Percentiles rank a stretch among this genome's conserved stretches.
These are phyloP conservation scores for Stomatorhinus ivindoensis DNA, from an alignment of 2,113 vertebrate genomes.

Conservation along the genomic window DNA sequence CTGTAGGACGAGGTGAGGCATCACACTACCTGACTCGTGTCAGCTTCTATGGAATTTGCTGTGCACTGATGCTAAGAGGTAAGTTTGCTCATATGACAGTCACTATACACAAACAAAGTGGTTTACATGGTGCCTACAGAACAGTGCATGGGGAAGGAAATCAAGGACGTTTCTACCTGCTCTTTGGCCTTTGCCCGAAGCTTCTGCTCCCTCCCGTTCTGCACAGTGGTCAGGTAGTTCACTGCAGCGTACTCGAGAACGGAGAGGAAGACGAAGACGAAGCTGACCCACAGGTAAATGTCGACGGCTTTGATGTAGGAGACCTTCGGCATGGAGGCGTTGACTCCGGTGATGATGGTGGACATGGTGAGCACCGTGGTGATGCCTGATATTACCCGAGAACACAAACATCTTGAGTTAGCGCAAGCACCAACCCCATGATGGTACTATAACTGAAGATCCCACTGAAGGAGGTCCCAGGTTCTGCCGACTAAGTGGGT, in stretches of 20 bases:
- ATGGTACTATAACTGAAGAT: background rate
- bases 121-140: background rate
- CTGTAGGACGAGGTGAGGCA: constrained; percentile 21
- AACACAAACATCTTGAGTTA: background rate
- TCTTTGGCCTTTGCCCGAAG: constrained; percentile 67
- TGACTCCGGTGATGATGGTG: constrained; percentile 76
- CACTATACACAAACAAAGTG: background rate
- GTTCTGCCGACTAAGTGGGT: background rate
- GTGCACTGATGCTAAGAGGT: background rate
- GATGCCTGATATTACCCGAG: constrained; percentile 60
- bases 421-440: background rate
- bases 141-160: background rate
- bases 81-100: background rate
- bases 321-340: constrained; percentile 66
- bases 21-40: background rate
- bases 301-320: constrained; percentile 71
- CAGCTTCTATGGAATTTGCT: background rate
- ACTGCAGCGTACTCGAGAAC: constrained; percentile 70
- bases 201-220: constrained; percentile 76
- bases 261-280: constrained; percentile 66
- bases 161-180: constrained; percentile 36
- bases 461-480: background rate
- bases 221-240: constrained; percentile 86
- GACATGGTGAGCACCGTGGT: constrained; percentile 90
- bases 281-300: constrained; percentile 68